Evolutionary conservation across 2,888 invertebrate species (phyloP).

Genomic region (Tribolium freemani): DNA sequence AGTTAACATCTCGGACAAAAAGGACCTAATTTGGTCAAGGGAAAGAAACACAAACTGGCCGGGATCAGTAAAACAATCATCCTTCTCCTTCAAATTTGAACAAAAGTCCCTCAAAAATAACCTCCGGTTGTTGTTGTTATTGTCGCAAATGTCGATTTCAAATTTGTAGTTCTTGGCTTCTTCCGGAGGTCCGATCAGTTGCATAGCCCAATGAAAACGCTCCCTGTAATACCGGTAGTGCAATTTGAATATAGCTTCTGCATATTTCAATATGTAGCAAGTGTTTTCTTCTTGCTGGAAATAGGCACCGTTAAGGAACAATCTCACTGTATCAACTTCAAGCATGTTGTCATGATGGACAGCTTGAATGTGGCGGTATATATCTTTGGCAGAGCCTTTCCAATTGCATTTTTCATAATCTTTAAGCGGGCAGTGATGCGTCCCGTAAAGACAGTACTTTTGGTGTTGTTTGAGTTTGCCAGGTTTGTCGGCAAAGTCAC

Average conservation of each 20-base stretch:
- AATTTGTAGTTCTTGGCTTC: conserved; percentile 55
- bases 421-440: conserved; percentile 51
- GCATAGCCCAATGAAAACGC: conserved; percentile 57
- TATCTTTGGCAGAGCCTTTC: conserved; percentile 3
- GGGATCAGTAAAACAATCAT: conserved; percentile 2
- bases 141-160: conserved; percentile 60
- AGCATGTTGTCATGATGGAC: conserved; percentile 58
- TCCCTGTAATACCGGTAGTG: conserved; percentile 51
- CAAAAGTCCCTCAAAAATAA: conserved; percentile 48
- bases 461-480: conserved; percentile 53
- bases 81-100: background rate
- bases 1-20: conserved; percentile 19
- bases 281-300: conserved; percentile 45
- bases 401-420: conserved; percentile 49
- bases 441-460: conserved; percentile 48
- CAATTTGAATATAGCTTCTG: conserved; percentile 56
- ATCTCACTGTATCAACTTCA: conserved; percentile 52
- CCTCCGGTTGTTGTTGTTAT: conserved; percentile 48
- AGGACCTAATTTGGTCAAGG: conserved; percentile 9
- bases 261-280: conserved; percentile 55
- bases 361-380: conserved; percentile 71
- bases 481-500: conserved; percentile 52
- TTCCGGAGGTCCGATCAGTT: conserved; percentile 57
- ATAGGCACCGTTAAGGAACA: conserved; percentile 44
- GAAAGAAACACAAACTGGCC: conserved; percentile 8